Evolutionary conservation across 2,888 invertebrate genomes (phyloP), one percentile per base, ranked within the genome.

Genomic region (Erpobdella octoculata): DNA sequence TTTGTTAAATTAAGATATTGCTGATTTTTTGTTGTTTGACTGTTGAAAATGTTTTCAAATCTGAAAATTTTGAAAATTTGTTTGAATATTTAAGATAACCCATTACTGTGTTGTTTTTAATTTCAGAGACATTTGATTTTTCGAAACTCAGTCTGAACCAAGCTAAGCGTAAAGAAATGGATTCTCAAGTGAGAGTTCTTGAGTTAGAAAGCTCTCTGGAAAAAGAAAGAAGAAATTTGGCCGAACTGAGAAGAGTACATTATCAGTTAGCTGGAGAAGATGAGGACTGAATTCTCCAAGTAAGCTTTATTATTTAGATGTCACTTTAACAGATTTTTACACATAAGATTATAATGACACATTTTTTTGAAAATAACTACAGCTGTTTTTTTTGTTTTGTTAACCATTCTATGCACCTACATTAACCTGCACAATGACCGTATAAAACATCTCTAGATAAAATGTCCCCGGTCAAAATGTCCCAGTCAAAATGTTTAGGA

Each of bases 111-210:
- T n/a, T 12, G 8, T 37, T 53, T 70, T 58, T 62, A 36, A 6
- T 36, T 35, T 28, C 86, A 89, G 93, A 92, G 79, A 90, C 93
- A 71, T 86, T 94, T 77, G 96, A 98, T 84, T 89, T 96, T 78
- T 89, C 90, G 1, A 89, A 91, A 76, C 84, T 98, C 75, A 90
- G 91, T 58, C 86, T 96, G 75, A 96, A 96, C 82, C 93, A 94
- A 82, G 92, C 95, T 1, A 95, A 98, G 81, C 89, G 91, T 46
- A 86, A 92, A 78, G 97, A 98, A 86, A 96, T 99, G 92, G 96
- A 98, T 84, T 90, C 93, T 76, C 95, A 85, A 83, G 58, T 69
- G 12, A 80, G 91, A 79, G 91, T 96, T 73, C 86, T 98, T 76
- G 93, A 96, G 85, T 85, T 96, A 77, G 96, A 98, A 83, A 90